Evolutionary conservation across 1,140 invertebrate species (phyloP), one percentile per base, ranked within the genome.

Genomic region (Ganaspis sp.): DNA sequence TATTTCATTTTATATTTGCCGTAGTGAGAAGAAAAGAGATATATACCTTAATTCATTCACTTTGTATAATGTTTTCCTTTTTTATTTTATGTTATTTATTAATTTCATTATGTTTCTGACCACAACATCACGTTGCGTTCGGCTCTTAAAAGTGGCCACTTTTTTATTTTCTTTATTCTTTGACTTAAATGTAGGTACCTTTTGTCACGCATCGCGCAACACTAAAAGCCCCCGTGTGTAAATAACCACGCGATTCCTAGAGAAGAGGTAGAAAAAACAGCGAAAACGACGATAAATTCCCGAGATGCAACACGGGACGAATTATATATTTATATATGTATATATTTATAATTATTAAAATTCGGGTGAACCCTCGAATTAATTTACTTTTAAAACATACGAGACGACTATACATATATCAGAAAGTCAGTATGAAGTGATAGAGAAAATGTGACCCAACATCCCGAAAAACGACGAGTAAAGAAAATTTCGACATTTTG

Each of bases 201-300:
- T 81, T 78, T 64, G 77, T 70, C 77, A 79, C 81, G 77, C 81
- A 74, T 80, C 58, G 76, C 78, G 81, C 78, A 77, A 83, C 74
- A 72, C 77, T 79, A 75, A 83, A 83, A 77, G 69, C 73, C 77
- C 78, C 81, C 69, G 75, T 76, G 76, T 81, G 82, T 75, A 84
- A 81, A 82, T 83, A 83, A 85, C 80, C 79, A 84, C 84, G 83
- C 87, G 85, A 87, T 88, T 83, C 82, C 86, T 88, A 86, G 82
- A 88, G 86, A 88, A 87, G 87, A 89, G 88, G 87, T 89, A 89
- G 88, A 88, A 89, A 89, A 88, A 89, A 89, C 87, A 88, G 88
- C 88, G 86, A 88, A 88, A 88, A 89, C 85, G 86, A 89, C 88
- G 88, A 89, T 83, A 87, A 88, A 87, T 85, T 79, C 82, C 83